Percentiles rank a stretch among this genome's conserved stretches.
Conservation (phyloP, 2,113 vertebrate species). For the Esox niger region DNA sequence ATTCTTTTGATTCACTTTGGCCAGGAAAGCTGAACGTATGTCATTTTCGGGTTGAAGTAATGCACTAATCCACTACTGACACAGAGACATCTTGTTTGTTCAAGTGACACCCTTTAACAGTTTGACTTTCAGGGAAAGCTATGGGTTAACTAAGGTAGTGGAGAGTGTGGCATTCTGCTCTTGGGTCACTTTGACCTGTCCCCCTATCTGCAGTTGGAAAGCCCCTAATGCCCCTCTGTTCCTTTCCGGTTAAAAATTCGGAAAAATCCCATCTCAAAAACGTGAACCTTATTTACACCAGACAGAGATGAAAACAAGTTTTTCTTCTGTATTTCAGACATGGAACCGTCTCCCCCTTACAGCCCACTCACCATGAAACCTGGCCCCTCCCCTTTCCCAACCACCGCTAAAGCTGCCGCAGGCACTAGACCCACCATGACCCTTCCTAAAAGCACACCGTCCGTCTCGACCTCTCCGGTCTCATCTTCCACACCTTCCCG, state of each 20-base stretch:
- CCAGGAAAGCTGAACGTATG: no score
- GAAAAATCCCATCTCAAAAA: neutral
- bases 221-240: neutral
- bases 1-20: no score
- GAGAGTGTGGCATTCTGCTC: constrained; percentile 17
- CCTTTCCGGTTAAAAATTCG: no score
- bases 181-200: constrained; percentile 5
- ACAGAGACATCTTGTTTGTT: neutral
- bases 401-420: constrained; percentile 2
- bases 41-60: neutral
- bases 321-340: constrained; percentile 43
- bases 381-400: constrained; percentile 19
- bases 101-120: neutral
- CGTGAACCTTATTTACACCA: neutral
- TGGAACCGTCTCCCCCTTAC: constrained; percentile 47
- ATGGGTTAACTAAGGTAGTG: neutral
- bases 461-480: constrained; percentile 27
- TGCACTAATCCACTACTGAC: neutral
- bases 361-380: constrained; percentile 19
- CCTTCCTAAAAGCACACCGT: constrained; percentile 16
- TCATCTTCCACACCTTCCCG: constrained; percentile 35
- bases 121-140: neutral
- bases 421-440: constrained; percentile 10
- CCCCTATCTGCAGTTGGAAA: neutral
- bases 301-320: neutral